A percentile compares a stretch with the other conserved stretches of the same genome.
Conservation (phyloP, 2,888 invertebrate genomes). For the Oscheius myriophilus region DNA sequence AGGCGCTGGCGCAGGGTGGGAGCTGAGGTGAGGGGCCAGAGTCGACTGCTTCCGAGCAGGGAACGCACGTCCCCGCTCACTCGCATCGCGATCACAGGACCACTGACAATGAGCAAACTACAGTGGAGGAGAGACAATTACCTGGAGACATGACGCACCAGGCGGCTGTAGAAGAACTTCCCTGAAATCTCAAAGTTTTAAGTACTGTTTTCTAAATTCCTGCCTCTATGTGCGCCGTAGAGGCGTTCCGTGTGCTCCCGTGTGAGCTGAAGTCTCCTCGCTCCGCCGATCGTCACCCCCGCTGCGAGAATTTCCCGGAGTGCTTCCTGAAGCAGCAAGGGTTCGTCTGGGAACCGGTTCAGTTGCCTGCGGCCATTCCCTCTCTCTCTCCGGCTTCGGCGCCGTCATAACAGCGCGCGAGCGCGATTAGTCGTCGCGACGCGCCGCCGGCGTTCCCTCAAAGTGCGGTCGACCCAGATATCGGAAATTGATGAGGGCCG, state of each 20-base stretch:
- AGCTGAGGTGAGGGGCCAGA: slow-evolving; percentile 38
- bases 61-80: slow-evolving; percentile 44
- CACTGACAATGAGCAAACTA: slow-evolving; percentile 31
- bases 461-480: slow-evolving; percentile 22
- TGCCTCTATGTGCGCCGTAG: slow-evolving; percentile 31
- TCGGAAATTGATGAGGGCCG: slow-evolving; percentile 21
- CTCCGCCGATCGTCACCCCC: slow-evolving; percentile 27
- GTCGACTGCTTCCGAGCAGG: slow-evolving; percentile 44
- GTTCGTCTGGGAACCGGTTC: slow-evolving; percentile 6
- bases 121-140: neutral
- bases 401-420: slow-evolving; percentile 1
- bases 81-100: slow-evolving; percentile 53
- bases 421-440: slow-evolving; percentile 5
- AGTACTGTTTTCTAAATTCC: neutral
- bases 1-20: slow-evolving; percentile 82
- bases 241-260: slow-evolving; percentile 20
- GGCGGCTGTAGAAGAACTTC: slow-evolving; percentile 61
- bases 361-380: slow-evolving; percentile 3
- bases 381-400: slow-evolving; percentile 5
- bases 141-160: slow-evolving; percentile 48
- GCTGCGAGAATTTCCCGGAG: slow-evolving; percentile 17
- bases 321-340: slow-evolving; percentile 20
- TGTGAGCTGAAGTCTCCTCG: neutral
- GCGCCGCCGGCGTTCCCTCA: slow-evolving; percentile 6
- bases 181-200: slow-evolving; percentile 35